phyloP scores from a whole-genome alignment of 2,797 vertebrate species.

The Helicolenus hilgendorfi region DNA sequence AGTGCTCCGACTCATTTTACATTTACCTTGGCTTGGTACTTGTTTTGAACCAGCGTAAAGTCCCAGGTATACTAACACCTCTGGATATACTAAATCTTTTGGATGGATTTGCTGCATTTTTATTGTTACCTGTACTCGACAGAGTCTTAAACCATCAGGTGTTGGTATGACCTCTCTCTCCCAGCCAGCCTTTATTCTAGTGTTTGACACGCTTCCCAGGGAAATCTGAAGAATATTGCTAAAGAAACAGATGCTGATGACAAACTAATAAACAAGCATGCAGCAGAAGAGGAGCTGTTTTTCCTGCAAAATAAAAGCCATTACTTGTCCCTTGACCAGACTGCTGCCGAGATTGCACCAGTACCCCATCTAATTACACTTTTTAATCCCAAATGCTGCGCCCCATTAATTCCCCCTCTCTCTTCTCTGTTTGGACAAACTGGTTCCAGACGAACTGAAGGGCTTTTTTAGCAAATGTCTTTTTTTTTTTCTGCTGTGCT shows the following conservation, averaged over 20 bases:
- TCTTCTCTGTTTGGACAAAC: slow-evolving; percentile 47
- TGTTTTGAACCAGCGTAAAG: slow-evolving; percentile 33
- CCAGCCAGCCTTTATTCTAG: not conserved
- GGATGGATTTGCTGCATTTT: slow-evolving; percentile 24
- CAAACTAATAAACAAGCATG: slow-evolving; percentile 41
- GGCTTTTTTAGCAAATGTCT: slow-evolving; percentile 29
- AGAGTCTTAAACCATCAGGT: slow-evolving; percentile 19
- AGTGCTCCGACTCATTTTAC: slow-evolving; percentile 51
- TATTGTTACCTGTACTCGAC: slow-evolving; percentile 6
- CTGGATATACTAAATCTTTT: slow-evolving; percentile 24
- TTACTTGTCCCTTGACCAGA: slow-evolving; percentile 41
- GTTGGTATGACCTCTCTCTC: not conserved
- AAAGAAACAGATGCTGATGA: slow-evolving; percentile 20
- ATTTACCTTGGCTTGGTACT: slow-evolving; percentile 63
- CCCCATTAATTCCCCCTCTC: slow-evolving; percentile 61
- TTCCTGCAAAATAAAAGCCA: slow-evolving; percentile 40
- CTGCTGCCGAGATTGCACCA: slow-evolving; percentile 47
- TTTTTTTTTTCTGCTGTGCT: slow-evolving; percentile 39
- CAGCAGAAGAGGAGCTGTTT: slow-evolving; percentile 43
- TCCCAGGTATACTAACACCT: slow-evolving; percentile 46
- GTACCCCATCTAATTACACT: slow-evolving; percentile 64
- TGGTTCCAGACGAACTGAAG: slow-evolving; percentile 45
- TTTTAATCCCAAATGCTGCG: slow-evolving; percentile 66
- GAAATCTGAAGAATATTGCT: slow-evolving; percentile 4
- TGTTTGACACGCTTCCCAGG: slow-evolving; percentile 16